Evolutionary conservation across 2,888 invertebrate genomes (phyloP), one percentile per base, ranked within the genome.

Genomic region (Dolomedes plantarius): DNA sequence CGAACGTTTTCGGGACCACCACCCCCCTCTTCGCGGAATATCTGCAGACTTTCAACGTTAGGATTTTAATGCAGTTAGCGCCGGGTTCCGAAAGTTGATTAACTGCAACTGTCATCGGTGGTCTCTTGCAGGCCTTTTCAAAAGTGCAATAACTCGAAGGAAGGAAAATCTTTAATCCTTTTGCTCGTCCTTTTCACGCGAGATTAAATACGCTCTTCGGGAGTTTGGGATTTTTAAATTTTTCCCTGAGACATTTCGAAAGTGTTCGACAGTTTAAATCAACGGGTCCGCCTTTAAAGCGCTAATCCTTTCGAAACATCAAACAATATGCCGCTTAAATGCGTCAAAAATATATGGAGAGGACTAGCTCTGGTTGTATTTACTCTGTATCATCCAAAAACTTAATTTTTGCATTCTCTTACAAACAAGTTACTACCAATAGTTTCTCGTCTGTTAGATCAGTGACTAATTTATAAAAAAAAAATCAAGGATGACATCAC

Each of bases 21-120:
- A 68, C 62, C 67, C 67, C 68, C 69, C 31, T 28, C 80, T 41
- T 68, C 81, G 56, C 82, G 64, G 74, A 62, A 82, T 82, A 76
- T 46, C 79, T 78, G 75, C 75, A 76, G 82, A 82, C 82, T 82
- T 82, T 76, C 82, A 82, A 69, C 71, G 74, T 73, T 23, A 69
- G 72, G 56, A 23, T 56, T 83, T 83, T 83, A 83, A 83, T 83
- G 83, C 83, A 83, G 83, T 83, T 83, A 83, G 83, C 72, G 83
- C 83, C 64, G 76, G 72, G 72, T 71, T 82, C 69, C 56, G 71
- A 74, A 76, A 77, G 83, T 83, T 83, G 83, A 83, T 83, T 83
- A 83, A 83, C 83, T 83, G 56, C 77, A 68, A 76, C 83, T 83
- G 83, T 83, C 83, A 83, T 77, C 83, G 77, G 67, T 46, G 64